Evolutionary conservation across 2,113 vertebrate genomes (phyloP), one percentile per base, ranked within the genome.

Genomic region (Indicator indicator): DNA sequence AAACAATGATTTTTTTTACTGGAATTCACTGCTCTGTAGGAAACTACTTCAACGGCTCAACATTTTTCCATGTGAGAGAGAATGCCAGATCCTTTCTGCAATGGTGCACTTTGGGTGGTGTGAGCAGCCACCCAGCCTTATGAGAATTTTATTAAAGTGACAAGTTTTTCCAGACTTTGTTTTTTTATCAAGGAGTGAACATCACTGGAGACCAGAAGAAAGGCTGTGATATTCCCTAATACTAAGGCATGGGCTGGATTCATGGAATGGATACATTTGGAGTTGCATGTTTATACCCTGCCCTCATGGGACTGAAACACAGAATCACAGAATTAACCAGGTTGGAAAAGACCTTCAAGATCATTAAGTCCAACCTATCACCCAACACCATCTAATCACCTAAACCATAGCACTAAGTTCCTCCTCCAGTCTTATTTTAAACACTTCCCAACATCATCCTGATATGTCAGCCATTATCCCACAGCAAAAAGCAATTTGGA

Each of bases 31-130:
- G 28, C 7, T 50, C 26, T 21, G 42, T n/a, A 89, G 15, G 16
- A 77, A 94, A 86, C 4, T 13, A 24, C 15, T n/a, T 42, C 24
- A 60, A 24, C 2, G 68, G 18, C 24, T 86, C 24, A 81, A 83
- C 20, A 68, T 52, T 64, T 65, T 36, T 68, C n/a, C 2, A 0
- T 33, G 17, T n/a, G 27, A 77, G 24, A 70, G 13, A 0, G 0
- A 83, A 80, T 59, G 10, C 20, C 58, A 59, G 48, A 77, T 32
- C 17, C 24, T 68, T 23, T 58, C 7, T 4, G 4, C 52, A 64
- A 56, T 2, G 3, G 9, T 24, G 3, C 13, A 11, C 27, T 69
- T 69, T 38, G 19, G 19, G 33, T 50, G 26, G 9, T 20, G 6
- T 19, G 28, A 16, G 12, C 23, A 90, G 38, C 16, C 59, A 44